Conservation (phyloP, 2,797 vertebrate species). For the Enteromius treurensis region DNA sequence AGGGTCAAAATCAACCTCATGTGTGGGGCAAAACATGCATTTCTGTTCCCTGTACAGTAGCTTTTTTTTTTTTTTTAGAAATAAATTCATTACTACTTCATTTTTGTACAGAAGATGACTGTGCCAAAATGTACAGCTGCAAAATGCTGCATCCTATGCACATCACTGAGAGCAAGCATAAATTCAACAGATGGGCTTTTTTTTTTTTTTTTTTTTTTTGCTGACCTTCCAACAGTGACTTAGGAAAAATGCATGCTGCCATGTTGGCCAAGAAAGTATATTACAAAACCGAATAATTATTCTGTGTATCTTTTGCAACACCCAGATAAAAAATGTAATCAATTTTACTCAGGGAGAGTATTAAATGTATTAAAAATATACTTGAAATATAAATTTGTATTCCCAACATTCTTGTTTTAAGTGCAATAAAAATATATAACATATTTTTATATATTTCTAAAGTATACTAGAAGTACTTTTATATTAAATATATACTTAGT, state of each 20-base stretch:
- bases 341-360: too few species aligned
- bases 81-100: not conserved
- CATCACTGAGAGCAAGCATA: not conserved
- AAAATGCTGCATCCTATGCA: not conserved
- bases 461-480: too few species aligned
- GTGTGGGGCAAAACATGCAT: not conserved
- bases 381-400: too few species aligned
- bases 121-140: not conserved
- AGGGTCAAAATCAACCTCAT: not conserved
- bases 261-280: not conserved
- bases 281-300: not conserved
- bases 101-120: not conserved
- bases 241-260: not conserved
- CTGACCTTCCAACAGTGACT: not conserved
- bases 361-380: too few species aligned
- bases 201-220: too few species aligned
- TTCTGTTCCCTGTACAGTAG: not conserved
- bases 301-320: not conserved
- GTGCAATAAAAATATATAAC: too few species aligned
- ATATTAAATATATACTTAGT: too few species aligned
- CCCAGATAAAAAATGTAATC: too few species aligned
- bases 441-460: too few species aligned
- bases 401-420: too few species aligned
- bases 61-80: not conserved
- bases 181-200: not conserved